Percentiles rank a stretch among this genome's conserved stretches.
Conservation (phyloP, 2,888 invertebrate genomes). For the Aleiodes leptofemur region DNA sequence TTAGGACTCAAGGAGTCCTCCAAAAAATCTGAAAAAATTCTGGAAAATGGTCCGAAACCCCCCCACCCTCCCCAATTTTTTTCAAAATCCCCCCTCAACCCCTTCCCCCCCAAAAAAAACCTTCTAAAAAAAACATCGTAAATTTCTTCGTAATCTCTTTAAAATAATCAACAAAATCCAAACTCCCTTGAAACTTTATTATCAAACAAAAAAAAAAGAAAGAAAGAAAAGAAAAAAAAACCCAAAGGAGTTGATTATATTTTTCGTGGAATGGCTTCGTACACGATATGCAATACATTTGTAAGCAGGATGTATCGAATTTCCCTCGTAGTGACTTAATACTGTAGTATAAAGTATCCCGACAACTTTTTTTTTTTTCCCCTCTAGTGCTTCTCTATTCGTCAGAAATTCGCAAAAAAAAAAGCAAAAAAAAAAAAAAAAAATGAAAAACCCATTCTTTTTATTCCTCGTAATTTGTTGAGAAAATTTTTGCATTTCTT, state of each 20-base stretch:
- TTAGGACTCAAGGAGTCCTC: too few relatives aligned
- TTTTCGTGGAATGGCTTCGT: constrained; percentile 11
- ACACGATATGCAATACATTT: constrained; percentile 2
- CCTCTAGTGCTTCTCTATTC: background rate
- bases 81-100: too few relatives aligned
- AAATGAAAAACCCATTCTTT: background rate
- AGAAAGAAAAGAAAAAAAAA: too few relatives aligned
- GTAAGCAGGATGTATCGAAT: constrained; percentile 27
- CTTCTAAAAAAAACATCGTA: too few relatives aligned
- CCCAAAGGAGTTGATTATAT: background rate
- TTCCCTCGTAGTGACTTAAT: constrained; percentile 15
- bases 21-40: too few relatives aligned
- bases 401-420: background rate
- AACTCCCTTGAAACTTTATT: too few relatives aligned
- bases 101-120: too few relatives aligned
- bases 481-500: background rate
- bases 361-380: background rate
- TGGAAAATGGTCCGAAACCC: too few relatives aligned
- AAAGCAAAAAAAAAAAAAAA: background rate
- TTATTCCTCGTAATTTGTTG: background rate
- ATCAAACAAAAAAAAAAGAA: too few relatives aligned
- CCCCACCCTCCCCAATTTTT: too few relatives aligned
- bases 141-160: too few relatives aligned
- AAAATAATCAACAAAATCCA: too few relatives aligned
- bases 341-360: background rate